Percentiles rank a stretch among this genome's conserved stretches.
Evolutionary conservation across 1,140 invertebrate genomes (phyloP).

Genomic region (Leguminivora glycinivorella): DNA sequence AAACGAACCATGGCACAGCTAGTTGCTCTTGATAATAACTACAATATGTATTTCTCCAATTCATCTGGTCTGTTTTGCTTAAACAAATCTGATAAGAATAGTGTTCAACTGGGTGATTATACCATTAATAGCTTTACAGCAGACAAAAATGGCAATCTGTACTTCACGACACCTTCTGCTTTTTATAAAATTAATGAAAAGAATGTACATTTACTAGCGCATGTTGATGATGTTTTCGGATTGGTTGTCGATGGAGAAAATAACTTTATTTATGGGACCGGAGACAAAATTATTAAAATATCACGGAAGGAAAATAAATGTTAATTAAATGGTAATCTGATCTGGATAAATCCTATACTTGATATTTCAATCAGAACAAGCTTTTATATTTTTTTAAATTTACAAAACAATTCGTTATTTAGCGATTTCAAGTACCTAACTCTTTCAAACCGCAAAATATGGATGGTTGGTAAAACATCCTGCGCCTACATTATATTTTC

Average conservation of each 20-base stretch:
- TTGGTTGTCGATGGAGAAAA: constrained; percentile 8
- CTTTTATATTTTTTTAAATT: no score
- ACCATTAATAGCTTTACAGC: constrained; percentile 48
- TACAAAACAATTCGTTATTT: no score
- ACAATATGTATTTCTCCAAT: constrained; percentile 53
- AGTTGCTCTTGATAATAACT: constrained; percentile 45
- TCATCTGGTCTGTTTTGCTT: constrained; percentile 47
- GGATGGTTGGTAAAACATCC: no score
- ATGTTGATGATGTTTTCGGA: not conserved
- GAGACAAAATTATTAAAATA: not conserved
- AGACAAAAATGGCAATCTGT: constrained; percentile 51
- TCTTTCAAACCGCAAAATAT: no score
- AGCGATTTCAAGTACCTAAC: no score
- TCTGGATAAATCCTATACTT: no score
- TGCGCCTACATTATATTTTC: no score
- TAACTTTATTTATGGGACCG: not conserved
- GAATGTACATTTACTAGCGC: not conserved
- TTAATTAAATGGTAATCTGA: no score
- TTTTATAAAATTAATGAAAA: constrained; percentile 45
- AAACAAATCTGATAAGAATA: constrained; percentile 32
- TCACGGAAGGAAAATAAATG: not conserved
- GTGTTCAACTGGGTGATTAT: constrained; percentile 41
- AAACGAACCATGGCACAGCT: constrained; percentile 44
- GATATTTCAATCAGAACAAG: no score
- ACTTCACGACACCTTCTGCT: constrained; percentile 50